Evolutionary conservation across 2,113 vertebrate species (phyloP), one percentile per base, ranked within the genome.

Genomic region (Thalassarche chlororhynchos): DNA sequence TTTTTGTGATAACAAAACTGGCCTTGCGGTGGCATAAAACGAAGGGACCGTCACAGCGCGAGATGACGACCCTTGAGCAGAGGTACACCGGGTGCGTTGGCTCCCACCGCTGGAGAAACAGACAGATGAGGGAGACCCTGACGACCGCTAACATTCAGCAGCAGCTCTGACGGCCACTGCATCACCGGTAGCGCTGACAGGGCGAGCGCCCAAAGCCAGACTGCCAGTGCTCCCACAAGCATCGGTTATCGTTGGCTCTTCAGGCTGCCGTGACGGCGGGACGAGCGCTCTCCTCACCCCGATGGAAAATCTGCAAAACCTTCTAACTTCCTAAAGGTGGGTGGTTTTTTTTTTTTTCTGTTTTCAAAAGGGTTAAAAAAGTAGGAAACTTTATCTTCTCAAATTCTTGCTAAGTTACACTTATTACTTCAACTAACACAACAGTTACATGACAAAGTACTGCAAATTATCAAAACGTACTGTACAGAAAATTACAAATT

Each of bases 401-500:
- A 99, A 99, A 99, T 97, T 98, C 97, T 98, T 78, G 93, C 98
- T 98, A 98, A 98, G 96, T 98, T 98, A 99, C 99, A 99, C 99
- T 98, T 98, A 99, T 97, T 98, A 99, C 99, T 98, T 99, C 98
- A 99, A 98, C 99, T 98, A 98, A 99, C 98, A 99, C 99, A 98
- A 99, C 99, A 97, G 98, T 98, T 99, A 99, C 99, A 81, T 98
- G 98, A 99, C 99, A 99, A 99, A 99, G 99, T 99, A 99, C 99
- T 99, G 99, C 98, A 99, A 99, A 98, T 99, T 99, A 99, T 99
- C 99, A 99, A 99, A 97, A 99, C 97, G 74, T 97, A 99, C 99
- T 98, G 98, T 99, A 99, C 99, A 99, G 98, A 98, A 99, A 99
- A 98, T 99, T 99, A 99, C 99, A 99, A 99, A 99, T 97, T 98